Conservation (phyloP, 1,140 invertebrate genomes). For the Rhagoletis zephyria region DNA sequence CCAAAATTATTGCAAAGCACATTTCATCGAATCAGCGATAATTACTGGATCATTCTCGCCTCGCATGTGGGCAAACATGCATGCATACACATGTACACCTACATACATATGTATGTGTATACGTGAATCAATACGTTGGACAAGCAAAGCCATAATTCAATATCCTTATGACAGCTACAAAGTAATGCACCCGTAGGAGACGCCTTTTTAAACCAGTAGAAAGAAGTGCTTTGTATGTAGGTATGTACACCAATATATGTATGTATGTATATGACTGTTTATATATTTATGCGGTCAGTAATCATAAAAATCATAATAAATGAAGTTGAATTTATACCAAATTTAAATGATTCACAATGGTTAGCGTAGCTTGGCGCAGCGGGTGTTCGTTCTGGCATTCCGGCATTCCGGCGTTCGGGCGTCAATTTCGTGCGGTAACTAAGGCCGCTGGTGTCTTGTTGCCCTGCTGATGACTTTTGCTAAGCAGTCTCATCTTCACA, state of each 20-base stretch:
- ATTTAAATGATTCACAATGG: conserved; percentile 52
- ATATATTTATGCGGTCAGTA: conserved; percentile 43
- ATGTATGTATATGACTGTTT: neutral
- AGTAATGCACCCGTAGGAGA: conserved; percentile 3
- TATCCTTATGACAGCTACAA: conserved; percentile 27
- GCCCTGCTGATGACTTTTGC: conserved; percentile 45
- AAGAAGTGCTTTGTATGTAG: neutral
- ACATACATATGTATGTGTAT: no score
- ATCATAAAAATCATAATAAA: conserved; percentile 53
- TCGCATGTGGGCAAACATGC: neutral
- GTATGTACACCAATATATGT: neutral
- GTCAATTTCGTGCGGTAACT: conserved; percentile 32
- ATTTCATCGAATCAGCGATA: conserved; percentile 50
- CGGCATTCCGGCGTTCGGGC: conserved; percentile 38
- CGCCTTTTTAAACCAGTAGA: neutral
- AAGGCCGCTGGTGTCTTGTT: neutral
- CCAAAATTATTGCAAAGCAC: conserved; percentile 49
- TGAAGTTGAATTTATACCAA: conserved; percentile 52
- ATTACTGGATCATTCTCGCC: conserved; percentile 42
- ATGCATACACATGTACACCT: neutral
- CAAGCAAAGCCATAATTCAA: conserved; percentile 17
- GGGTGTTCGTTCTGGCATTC: conserved; percentile 38
- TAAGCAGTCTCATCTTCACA: conserved; percentile 23
- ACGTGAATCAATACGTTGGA: neutral
- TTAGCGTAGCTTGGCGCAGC: conserved; percentile 41